phyloP scores from a whole-genome alignment of 2,888 invertebrate species.

The Brachypalpus laphriformis region DNA sequence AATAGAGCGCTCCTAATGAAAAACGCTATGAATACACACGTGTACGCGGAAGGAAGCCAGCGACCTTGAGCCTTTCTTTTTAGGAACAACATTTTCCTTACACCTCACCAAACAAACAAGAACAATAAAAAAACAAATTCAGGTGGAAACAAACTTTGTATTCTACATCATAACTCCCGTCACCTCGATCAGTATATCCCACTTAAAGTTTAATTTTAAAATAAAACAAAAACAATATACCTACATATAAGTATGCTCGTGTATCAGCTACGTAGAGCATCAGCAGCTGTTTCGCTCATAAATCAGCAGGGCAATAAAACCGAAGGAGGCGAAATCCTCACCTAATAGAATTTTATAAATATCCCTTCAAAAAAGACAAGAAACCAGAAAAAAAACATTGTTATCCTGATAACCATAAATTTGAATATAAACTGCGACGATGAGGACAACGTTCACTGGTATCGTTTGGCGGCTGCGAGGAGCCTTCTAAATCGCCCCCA shows the following conservation, averaged over 20 bases:
- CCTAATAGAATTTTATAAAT: slow-evolving; percentile 42
- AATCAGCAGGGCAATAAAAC: slow-evolving; percentile 24
- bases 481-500: neutral
- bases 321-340: slow-evolving; percentile 12
- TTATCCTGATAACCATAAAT: slow-evolving; percentile 34
- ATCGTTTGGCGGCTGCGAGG: neutral
- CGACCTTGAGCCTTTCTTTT: neutral
- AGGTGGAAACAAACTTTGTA: slow-evolving; percentile 4
- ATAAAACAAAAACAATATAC: neutral
- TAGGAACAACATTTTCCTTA: neutral
- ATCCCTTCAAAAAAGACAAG: neutral
- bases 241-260: too few species aligned
- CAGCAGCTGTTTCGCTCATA: slow-evolving; percentile 17
- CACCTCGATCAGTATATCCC: neutral
- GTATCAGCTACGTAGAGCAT: neutral
- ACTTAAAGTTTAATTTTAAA: neutral
- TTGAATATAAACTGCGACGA: slow-evolving; percentile 37
- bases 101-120: slow-evolving; percentile 4
- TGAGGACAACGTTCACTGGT: neutral
- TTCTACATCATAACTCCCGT: slow-evolving; percentile 22
- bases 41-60: too few species aligned
- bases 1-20: too few species aligned
- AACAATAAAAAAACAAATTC: neutral
- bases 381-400: slow-evolving; percentile 14
- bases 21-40: too few species aligned